A percentile compares a stretch with the other conserved stretches of the same genome.
Conservation (phyloP, 1,140 invertebrate species). For the Trachelipus rathkii region DNA sequence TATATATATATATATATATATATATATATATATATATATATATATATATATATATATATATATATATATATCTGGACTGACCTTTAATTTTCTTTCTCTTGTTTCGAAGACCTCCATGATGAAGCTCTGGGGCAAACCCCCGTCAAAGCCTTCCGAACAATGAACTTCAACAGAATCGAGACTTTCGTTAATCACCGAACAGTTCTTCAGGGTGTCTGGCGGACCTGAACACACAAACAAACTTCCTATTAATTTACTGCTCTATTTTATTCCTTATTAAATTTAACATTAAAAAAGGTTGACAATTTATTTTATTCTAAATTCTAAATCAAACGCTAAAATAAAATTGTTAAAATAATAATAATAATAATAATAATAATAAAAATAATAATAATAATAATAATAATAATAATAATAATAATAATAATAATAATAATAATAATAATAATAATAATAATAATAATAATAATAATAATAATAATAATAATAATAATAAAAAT, state of each 20-base stretch:
- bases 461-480: too few relatives aligned
- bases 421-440: too few relatives aligned
- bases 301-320: too few relatives aligned
- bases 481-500: too few relatives aligned
- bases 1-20: not conserved
- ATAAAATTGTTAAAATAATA: too few relatives aligned
- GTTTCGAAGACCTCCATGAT: slow-evolving; percentile 42
- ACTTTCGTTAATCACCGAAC: slow-evolving; percentile 79
- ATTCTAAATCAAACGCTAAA: too few relatives aligned
- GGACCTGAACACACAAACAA: slow-evolving; percentile 52
- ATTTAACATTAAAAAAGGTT: not conserved
- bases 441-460: too few relatives aligned
- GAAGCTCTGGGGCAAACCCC: slow-evolving; percentile 77
- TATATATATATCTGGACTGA: not conserved
- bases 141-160: slow-evolving; percentile 74
- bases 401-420: too few relatives aligned
- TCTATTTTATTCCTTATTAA: not conserved
- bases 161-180: slow-evolving; percentile 71
- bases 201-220: slow-evolving; percentile 74
- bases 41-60: not conserved
- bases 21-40: not conserved
- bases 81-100: slow-evolving; percentile 38
- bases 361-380: too few relatives aligned
- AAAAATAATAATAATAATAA: too few relatives aligned
- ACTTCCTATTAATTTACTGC: not conserved